Base-by-base conservation (phyloP, 2,113 vertebrate genomes). In the Megaleporinus macrocephalus region DNA sequence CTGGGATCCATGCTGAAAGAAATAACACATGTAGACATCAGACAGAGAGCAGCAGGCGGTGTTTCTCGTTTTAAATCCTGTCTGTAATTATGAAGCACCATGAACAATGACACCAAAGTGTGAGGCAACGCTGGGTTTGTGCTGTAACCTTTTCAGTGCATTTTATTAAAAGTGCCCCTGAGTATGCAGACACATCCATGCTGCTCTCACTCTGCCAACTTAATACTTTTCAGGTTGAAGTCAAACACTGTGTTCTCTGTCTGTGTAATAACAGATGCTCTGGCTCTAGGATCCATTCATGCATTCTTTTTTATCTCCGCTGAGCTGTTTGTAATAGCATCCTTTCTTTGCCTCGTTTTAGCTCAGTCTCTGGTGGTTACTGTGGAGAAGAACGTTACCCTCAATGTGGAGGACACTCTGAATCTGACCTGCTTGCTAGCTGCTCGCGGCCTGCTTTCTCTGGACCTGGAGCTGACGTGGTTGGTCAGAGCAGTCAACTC, bases 401-500 rank as follows among this genome's bases (percentile, higher is more conserved):
- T 90, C 6, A 87, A 57, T 10, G 68, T 80, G 65, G 83, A 74
- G 18, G 84, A 86, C 33, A 73, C 71, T 11, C 76, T 90, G 66
- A 83, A 82, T 36, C 66, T 90, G 68, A 84, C 83, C 79, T 88
- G 89, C 83, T 72, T 30, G 30, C 53, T 88, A 5, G 14, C 73
- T 41, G 24, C 76, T 16, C 47, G 73, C 22, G 57, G 12, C 63
- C 73, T 76, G 11, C 68, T 33, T 27, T 30, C 51, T 13, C 14
- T 85, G 16, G 61, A 61, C 4, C 41, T 89, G 66, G 89, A 87
- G 65, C 76, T 90, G 9, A 65, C 36, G 15, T 90, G 89, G 89
- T 57, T 83, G 15, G 76, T 85, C 36, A 70, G 74, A 26, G 10
- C 51, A 20, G 4, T 68, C 12, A 59, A 47, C 24, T 24, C 53